Base-by-base conservation (phyloP, 2,888 invertebrate species). In the Epicampocera succincta region DNA sequence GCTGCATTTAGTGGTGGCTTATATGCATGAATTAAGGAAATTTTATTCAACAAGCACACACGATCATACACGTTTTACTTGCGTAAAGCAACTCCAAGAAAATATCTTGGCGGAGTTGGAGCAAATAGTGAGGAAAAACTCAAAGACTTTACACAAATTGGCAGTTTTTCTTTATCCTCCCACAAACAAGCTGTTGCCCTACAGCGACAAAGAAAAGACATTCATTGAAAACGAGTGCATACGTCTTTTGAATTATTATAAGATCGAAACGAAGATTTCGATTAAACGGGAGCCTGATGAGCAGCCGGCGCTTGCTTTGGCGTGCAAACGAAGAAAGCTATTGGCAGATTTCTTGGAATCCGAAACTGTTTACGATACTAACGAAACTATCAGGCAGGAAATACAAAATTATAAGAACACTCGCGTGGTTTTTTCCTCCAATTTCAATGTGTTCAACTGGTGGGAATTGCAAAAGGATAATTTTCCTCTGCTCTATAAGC, bases 161-260 rank as follows among this genome's bases (percentile, higher is more conserved):
- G 60, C 71, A 21, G 46, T 58, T 4, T 69, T 69, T 11, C 69
- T 69, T 12, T 69, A 48, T 46, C 69, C 69, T 19, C 69, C 69
- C 58, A 48, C 69, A 1, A 69, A 58, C 6, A 69, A 58, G 15
- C 29, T 69, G 33, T n/a, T 69, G n/a, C 69, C 33, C 1, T 48
- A 58, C 15, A 56, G 13, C 33, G 33, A 58, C 1, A 13, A 46
- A 2, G 56, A 69, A 46, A 56, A n/a, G 12, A 9, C 33, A 58
- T 33, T 3, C 2, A 19, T 69, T 17, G 56, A 69, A 1, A n/a
- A 19, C 2, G 69, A 56, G 8, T 69, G 69, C 38, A 12, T 58
- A 12, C 38, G 46, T 48, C 38, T 69, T 13, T 56, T 68, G 44
- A 40, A 42, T 13, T 69, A 29, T 2, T 56, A 19, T 13, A n/a